Base-by-base conservation (phyloP, 2,888 invertebrate genomes). In the Synanthedon formicaeformis region DNA sequence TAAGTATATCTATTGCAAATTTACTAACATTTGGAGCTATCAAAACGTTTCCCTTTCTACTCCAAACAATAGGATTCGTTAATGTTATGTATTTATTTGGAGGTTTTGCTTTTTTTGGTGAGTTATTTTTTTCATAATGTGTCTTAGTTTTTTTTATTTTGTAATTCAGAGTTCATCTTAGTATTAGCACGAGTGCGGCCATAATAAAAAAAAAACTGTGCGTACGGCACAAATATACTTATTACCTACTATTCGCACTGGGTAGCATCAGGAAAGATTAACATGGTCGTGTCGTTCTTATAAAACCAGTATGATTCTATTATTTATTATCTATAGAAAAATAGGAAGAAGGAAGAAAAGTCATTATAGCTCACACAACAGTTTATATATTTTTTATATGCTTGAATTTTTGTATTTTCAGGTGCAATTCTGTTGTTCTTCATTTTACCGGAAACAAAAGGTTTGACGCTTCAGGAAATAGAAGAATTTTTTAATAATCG, bases 401-500 rank as follows among this genome's bases (percentile, higher is more conserved):
- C 10, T 34, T 34, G 34, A 34, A 2, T 10, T 34, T 34, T 8
- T 34, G 8, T 34, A 34, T 34, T 34, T 63, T 4, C 67, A 82
- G 90, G 88, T 41, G 73, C 86, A 1, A 55, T 90, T 23, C 90
- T 88, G 64, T 81, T 92, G 53, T 91, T 86, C 58, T 69, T 84
- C 50, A 89, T 73, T 55, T 67, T 92, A 13, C 91, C 91, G 1
- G 92, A 92, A 71, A 92, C 92, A 3, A 90, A 89, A 66, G 89
- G 85, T 11, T 83, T 89, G 60, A 86, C 90, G 0, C 76, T 92
- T 1, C 90, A 90, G 71, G 91, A 92, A 66, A 92, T 92, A 50
- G 92, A 92, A 70, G 91, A 92, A 60, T 90, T 90, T 60, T 91
- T 89, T 62, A 90, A 89, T 6, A 88, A 88, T 0, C 74, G 87